Evolutionary conservation across 37 sponge, comb jelly and placozoan genomes (phyloP).

Genomic region (Chondrosia reniformis): DNA sequence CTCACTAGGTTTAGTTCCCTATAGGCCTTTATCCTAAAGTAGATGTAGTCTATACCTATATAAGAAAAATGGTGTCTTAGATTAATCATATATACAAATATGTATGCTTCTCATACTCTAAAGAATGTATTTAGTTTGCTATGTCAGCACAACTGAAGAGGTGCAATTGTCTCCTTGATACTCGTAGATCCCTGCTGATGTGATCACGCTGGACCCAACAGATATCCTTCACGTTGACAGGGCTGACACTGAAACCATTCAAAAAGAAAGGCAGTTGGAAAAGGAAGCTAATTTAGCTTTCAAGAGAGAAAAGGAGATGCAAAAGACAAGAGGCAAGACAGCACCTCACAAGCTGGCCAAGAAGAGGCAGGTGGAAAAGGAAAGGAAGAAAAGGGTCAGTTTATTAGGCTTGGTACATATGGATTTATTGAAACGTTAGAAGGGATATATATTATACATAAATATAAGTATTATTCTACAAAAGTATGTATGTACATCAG

Average conservation of each 20-base stretch:
- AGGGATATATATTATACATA: too few relatives aligned
- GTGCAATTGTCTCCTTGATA: not conserved
- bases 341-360: constrained; percentile 20
- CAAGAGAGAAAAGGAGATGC: not conserved
- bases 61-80: too few relatives aligned
- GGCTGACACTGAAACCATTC: constrained; percentile 18
- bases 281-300: constrained; percentile 8
- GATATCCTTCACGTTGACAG: constrained; percentile 36
- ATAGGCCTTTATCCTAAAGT: too few relatives aligned
- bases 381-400: constrained; percentile 28
- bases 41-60: too few relatives aligned
- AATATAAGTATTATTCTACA: too few relatives aligned
- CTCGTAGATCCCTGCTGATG: constrained; percentile 70
- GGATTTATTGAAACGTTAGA: too few relatives aligned
- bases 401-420: too few relatives aligned
- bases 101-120: not conserved
- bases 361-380: constrained; percentile 18
- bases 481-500: too few relatives aligned
- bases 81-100: too few relatives aligned
- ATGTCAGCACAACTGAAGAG: not conserved
- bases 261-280: constrained; percentile 8
- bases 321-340: constrained; percentile 38
- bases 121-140: not conserved
- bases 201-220: constrained; percentile 69
- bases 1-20: too few relatives aligned